Conservation (phyloP, 2,113 vertebrate species). For the Pangasianodon gigas region DNA sequence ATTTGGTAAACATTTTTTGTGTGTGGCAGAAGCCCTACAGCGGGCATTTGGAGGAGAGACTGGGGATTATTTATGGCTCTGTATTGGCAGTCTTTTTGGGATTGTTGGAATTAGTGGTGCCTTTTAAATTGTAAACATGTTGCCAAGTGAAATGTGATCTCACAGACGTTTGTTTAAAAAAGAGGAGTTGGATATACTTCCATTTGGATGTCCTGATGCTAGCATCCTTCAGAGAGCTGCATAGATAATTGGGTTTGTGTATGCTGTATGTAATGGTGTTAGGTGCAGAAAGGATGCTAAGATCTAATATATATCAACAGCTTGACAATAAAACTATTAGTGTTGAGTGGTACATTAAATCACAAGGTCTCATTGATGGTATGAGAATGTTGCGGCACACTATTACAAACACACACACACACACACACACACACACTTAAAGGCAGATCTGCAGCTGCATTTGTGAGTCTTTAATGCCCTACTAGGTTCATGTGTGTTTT, state of each 20-base stretch:
- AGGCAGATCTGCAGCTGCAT: background rate
- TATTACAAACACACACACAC: background rate
- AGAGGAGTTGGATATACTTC: background rate
- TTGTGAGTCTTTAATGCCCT: background rate
- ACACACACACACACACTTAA: slow-evolving; percentile 4
- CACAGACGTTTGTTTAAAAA: slow-evolving; percentile 52
- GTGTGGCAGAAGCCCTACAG: slow-evolving; percentile 35
- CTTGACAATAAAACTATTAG: background rate
- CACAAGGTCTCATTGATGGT: background rate
- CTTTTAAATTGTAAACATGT: slow-evolving; percentile 70
- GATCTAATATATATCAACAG: background rate
- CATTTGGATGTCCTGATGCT: background rate
- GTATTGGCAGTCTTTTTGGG: slow-evolving; percentile 72
- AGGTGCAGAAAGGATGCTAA: background rate
- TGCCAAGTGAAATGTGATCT: slow-evolving; percentile 69
- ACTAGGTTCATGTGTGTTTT: background rate
- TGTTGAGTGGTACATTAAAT: background rate
- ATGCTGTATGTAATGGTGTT: background rate
- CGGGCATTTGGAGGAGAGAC: slow-evolving; percentile 74
- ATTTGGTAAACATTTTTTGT: slow-evolving; percentile 69
- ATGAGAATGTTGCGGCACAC: background rate
- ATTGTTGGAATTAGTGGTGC: slow-evolving; percentile 71
- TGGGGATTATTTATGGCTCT: slow-evolving; percentile 77
- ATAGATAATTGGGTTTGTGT: background rate
- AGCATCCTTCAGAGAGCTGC: background rate